A percentile compares a stretch with the other conserved stretches of the same genome.
phyloP scores from a whole-genome alignment of 2,113 vertebrate genomes.

The Ceyx margarethae region DNA sequence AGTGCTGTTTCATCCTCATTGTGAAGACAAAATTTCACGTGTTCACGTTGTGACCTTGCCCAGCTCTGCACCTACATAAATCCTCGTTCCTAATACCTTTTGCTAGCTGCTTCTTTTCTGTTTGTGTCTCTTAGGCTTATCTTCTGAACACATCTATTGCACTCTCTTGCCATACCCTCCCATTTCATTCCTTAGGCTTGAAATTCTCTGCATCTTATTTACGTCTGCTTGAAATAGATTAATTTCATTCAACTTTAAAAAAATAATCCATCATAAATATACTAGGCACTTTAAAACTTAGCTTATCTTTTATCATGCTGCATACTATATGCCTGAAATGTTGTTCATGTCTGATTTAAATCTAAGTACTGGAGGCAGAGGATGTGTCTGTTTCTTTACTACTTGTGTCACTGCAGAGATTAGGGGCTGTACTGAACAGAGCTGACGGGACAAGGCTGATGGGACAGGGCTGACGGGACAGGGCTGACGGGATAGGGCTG shows the following conservation, averaged over 20 bases:
- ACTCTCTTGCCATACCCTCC: not conserved
- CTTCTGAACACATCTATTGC: not conserved
- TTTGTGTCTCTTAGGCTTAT: not conserved
- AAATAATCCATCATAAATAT: not conserved
- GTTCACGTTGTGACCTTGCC: not conserved
- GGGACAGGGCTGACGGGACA: no score
- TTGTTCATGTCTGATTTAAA: not conserved
- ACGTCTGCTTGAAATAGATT: not conserved
- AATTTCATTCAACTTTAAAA: not conserved
- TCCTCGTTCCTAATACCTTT: not conserved
- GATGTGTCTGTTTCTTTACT: not conserved
- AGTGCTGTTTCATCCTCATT: not conserved
- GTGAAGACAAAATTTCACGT: not conserved
- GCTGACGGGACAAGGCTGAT: no score
- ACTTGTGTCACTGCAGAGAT: not conserved
- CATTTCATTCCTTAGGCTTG: not conserved
- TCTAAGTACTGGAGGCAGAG: not conserved
- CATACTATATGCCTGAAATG: not conserved
- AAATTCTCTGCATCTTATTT: not conserved
- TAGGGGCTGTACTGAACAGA: not conserved
- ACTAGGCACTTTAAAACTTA: not conserved
- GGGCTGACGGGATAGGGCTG: no score
- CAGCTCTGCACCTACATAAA: not conserved
- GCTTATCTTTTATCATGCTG: not conserved
- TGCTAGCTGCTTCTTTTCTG: not conserved